Base-by-base conservation (phyloP, 2,888 invertebrate genomes). In the Nemotelus pantherinus region DNA sequence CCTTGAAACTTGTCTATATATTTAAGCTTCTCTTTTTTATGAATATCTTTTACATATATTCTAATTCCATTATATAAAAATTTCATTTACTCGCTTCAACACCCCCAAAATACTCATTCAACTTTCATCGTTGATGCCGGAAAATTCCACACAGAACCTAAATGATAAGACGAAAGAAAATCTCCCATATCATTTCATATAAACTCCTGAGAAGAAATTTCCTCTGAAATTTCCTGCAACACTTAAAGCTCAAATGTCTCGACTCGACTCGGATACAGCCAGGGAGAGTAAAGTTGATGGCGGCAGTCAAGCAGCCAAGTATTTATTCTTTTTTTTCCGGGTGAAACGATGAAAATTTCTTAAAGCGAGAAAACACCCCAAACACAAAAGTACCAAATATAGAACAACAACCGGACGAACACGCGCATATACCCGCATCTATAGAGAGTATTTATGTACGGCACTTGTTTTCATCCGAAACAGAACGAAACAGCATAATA, bases 401-500 rank as follows among this genome's bases (percentile, higher is more conserved):
- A 60, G 60, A 60, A 60, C 60, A 60, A 39, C 41, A 25, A 25
- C 60, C n/a, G 60, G 25, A 25, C n/a, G 9, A 60, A 60, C 60
- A 60, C 60, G 41, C 60, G 60, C 60, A 39, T 39, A 60, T 60
- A 60, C 7, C 25, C 41, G 25, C 7, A 60, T 2, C 7, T 39
- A 60, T 60, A 60, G 60, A 39, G 25, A 25, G 25, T 39, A 60
- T 60, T 41, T 39, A 60, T 2, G 43, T 60, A 60, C 60, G 60
- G 43, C 25, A 25, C 25, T 41, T 60, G 3, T 25, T 25, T 57
- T 57, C 60, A 60, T 60, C 3, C 41, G n/a, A 39, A 60, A 10
- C 39, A 60, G 39, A 60, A 60, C 3, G 60, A 60, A 58, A 58
- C 58, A 25, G 41, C 60, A 60, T 60, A 41, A 60, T 60, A 60